Percentiles rank a stretch among this genome's conserved stretches.
phyloP scores from a whole-genome alignment of 2,113 vertebrate species.

The Tricholaema leucomelas region DNA sequence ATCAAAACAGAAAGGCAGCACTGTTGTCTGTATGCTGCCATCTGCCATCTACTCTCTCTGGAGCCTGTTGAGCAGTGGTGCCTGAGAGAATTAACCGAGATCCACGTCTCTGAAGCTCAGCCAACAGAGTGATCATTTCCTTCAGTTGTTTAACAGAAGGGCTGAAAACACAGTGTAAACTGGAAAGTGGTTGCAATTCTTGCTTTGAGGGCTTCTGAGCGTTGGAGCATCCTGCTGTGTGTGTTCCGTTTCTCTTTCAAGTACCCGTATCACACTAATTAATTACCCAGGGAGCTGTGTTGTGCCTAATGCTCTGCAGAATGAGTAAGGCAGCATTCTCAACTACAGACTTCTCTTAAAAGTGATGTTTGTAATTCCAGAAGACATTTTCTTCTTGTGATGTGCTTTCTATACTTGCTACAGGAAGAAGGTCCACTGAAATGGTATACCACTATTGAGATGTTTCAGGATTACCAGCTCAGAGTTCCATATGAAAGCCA shows the following conservation, averaged over 20 bases:
- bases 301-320: neutral
- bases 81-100: neutral
- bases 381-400: neutral
- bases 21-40: neutral
- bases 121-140: neutral
- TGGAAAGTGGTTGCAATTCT: neutral
- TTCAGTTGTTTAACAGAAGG: neutral
- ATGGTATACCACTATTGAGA: neutral
- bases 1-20: neutral
- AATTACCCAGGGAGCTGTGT: neutral
- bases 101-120: neutral
- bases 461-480: neutral
- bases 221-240: neutral
- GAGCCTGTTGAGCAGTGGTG: neutral
- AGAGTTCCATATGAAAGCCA: neutral
- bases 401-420: neutral
- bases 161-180: neutral
- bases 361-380: neutral
- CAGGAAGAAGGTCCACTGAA: neutral
- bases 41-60: neutral
- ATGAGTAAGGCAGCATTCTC: neutral
- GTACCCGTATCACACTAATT: neutral
- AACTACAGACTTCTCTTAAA: neutral
- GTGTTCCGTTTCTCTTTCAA: neutral
- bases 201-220: neutral